Conservation (phyloP, 2,113 vertebrate species). For the Hystrix cristata region DNA sequence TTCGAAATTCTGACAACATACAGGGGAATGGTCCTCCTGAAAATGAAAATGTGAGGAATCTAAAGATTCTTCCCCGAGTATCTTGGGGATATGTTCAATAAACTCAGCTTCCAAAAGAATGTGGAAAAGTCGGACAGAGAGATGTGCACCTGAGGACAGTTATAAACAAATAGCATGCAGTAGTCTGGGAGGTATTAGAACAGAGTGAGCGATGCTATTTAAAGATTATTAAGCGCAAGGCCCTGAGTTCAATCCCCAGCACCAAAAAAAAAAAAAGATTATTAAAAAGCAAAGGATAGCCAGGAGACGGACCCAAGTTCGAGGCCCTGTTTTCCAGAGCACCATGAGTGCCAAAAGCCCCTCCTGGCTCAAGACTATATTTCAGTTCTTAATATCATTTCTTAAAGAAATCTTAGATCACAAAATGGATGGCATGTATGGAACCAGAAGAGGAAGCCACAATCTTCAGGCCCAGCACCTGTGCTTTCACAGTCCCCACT, state of each 20-base stretch:
- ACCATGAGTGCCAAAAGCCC: neutral
- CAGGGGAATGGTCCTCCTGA: neutral
- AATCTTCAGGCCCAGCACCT: neutral
- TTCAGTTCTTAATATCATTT: neutral
- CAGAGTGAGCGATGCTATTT: neutral
- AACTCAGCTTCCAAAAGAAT: slow-evolving; percentile 15
- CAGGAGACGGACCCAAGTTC: neutral
- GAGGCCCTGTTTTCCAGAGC: neutral
- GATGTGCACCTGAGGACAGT: neutral
- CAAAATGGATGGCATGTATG: neutral
- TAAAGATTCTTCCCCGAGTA: neutral
- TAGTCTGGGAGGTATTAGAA: neutral
- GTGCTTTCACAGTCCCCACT: neutral
- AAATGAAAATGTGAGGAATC: neutral
- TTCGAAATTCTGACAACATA: slow-evolving; percentile 40
- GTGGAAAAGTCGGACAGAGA: neutral
- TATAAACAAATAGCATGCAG: neutral
- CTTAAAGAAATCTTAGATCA: slow-evolving; percentile 27
- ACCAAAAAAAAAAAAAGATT: neutral
- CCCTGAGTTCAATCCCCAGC: too few relatives aligned
- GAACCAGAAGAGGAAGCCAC: neutral
- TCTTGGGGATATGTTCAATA: neutral
- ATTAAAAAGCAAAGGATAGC: neutral
- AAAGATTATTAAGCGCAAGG: slow-evolving; percentile 6
- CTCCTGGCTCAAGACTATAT: neutral